Evolutionary conservation across 1,140 invertebrate genomes (phyloP), one percentile per base, ranked within the genome.

Genomic region (Pissodes strobi): DNA sequence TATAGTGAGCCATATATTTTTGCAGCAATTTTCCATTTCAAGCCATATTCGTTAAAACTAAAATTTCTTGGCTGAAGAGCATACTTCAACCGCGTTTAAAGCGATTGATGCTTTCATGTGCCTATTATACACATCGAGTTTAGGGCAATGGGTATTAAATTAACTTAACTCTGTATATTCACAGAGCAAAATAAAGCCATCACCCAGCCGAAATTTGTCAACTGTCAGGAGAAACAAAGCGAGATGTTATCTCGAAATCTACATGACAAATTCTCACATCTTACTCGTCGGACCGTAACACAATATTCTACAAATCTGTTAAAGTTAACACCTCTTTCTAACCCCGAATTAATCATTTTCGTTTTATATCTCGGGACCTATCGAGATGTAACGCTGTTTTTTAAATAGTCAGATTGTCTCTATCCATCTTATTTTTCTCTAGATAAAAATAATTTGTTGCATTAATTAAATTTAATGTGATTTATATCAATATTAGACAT

Each of bases 321-420:
- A 68, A 49, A 53, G 45, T 64, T 68, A 68, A 68, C 66, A 68
- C 66, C 66, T 68, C 61, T 48, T 25, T 39, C 66, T 59, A 22
- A 41, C 51, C 56, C 48, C 34, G 34, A 15, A 55, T 55, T 55
- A 55, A 64, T 68, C 61, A 64, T 64, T 48, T n/a, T 52, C 52
- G 37, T 18, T 21, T 41, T 63, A 57, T 68, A 68, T 62, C 64
- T 68, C n/a, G n/a, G 19, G 39, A n/a, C 13, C 9, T 21, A 68
- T 68, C 61, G 60, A 34, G 38, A 57, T 48, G 13, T 18, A 25
- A 43, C 57, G 13, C 43, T 41, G 30, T 19, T 51, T 67, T 66
- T 15, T 22, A 37, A 61, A 61, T 17, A 55, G 34, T 55, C 37
- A 51, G 22, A 51, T 51, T 51, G 48, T 21, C 25, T 30, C 48